Evolutionary conservation across 2,888 invertebrate species (phyloP).

Genomic region (Dynastes maya): DNA sequence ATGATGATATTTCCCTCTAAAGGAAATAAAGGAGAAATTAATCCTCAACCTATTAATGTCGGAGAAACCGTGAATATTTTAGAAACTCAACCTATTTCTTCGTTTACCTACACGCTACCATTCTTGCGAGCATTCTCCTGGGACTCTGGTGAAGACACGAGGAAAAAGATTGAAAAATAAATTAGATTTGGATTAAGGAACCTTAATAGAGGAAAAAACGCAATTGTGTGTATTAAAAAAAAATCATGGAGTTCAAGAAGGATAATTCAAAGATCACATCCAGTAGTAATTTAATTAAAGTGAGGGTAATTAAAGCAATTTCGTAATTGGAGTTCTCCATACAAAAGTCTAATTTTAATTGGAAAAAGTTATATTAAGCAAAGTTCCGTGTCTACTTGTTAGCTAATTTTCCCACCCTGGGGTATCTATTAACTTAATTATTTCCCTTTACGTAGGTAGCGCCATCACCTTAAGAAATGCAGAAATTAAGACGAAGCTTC

Average conservation of each 20-base stretch:
- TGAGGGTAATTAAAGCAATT: conserved; percentile 52
- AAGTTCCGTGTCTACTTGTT: not conserved
- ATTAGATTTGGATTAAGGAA: conserved; percentile 2
- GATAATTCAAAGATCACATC: no score
- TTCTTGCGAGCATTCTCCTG: not conserved
- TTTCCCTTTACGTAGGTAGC: conserved; percentile 18
- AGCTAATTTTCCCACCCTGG: conserved; percentile 25
- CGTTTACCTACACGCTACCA: not conserved
- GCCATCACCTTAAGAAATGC: conserved; percentile 41
- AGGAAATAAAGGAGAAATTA: not conserved
- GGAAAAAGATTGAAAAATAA: conserved; percentile 4
- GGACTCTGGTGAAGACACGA: not conserved
- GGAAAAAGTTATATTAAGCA: conserved; percentile 6
- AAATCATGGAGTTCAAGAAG: not conserved
- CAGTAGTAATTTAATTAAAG: not conserved
- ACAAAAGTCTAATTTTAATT: conserved; percentile 46
- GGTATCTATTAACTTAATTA: conserved; percentile 52
- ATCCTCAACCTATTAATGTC: not conserved
- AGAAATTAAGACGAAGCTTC: conserved; percentile 55
- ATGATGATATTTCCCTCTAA: not conserved
- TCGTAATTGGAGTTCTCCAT: conserved; percentile 54
- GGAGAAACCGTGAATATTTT: conserved; percentile 2
- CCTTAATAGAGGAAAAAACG: not conserved
- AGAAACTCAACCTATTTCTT: not conserved
- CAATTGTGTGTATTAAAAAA: not conserved